phyloP scores from a whole-genome alignment of 1,140 invertebrate genomes.

The Zaprionus africanus region DNA sequence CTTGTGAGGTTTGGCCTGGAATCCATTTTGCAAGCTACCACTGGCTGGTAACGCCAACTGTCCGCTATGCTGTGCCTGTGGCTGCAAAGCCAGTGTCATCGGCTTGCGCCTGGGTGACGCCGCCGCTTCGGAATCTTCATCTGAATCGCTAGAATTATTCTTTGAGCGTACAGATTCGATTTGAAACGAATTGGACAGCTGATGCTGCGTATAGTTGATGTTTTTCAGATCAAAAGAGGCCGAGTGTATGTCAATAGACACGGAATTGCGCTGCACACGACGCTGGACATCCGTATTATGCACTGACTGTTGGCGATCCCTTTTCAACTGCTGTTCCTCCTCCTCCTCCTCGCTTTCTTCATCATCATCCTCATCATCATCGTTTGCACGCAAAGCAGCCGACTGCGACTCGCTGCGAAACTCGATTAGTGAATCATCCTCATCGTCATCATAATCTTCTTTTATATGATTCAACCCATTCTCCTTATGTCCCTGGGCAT shows the following conservation, averaged over 20 bases:
- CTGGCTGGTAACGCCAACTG: slow-evolving; percentile 33
- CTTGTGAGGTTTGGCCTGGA: slow-evolving; percentile 72
- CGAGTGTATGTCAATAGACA: slow-evolving; percentile 79
- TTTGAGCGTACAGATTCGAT: slow-evolving; percentile 82
- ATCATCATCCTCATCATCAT: slow-evolving; percentile 27
- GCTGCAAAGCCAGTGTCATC: slow-evolving; percentile 53
- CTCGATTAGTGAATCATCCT: slow-evolving; percentile 76
- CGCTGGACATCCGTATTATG: background rate
- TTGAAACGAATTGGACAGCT: slow-evolving; percentile 81
- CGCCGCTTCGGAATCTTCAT: slow-evolving; percentile 27
- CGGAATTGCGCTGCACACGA: slow-evolving; percentile 46
- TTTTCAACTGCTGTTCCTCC: slow-evolving; percentile 3
- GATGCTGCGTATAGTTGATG: slow-evolving; percentile 72
- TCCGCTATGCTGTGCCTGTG: slow-evolving; percentile 17
- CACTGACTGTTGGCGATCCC: background rate
- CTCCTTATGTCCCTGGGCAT: slow-evolving; percentile 38
- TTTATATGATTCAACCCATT: slow-evolving; percentile 33
- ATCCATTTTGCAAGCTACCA: slow-evolving; percentile 46
- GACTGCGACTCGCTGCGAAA: slow-evolving; percentile 81
- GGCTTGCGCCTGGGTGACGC: slow-evolving; percentile 44
- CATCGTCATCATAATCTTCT: slow-evolving; percentile 64
- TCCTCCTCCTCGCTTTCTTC: slow-evolving; percentile 14
- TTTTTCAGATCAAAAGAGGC: slow-evolving; percentile 73
- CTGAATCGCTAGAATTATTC: slow-evolving; percentile 37
- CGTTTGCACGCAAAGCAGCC: slow-evolving; percentile 57